These are phyloP conservation scores for Candoia aspera DNA, from an alignment of 2,113 vertebrate species.

Conservation along the genomic window DNA sequence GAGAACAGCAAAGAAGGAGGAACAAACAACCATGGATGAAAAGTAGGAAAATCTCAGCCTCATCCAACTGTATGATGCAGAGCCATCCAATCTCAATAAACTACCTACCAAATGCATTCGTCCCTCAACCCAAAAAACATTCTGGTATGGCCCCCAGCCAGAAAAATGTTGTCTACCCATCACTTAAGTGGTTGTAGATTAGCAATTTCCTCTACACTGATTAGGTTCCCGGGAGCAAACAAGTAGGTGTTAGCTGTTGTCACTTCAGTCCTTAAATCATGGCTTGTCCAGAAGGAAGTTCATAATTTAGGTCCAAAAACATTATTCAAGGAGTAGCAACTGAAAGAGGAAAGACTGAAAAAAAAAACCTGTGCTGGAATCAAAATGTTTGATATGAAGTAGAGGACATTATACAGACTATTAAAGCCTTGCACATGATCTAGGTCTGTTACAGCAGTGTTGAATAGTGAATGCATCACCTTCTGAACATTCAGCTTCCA, in stretches of 20 bases:
- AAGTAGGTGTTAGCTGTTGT: too few relatives aligned
- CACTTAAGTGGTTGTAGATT: neutral
- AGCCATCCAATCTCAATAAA: neutral
- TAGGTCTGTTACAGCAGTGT: neutral
- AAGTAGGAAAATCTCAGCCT: neutral
- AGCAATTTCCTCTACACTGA: neutral
- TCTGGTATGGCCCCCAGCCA: neutral
- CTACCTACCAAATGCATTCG: neutral
- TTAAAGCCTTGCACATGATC: neutral
- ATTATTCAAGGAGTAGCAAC: neutral
- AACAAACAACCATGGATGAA: neutral
- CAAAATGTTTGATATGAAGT: neutral
- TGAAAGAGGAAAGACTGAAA: neutral
- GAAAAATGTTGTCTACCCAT: neutral
- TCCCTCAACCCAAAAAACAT: neutral
- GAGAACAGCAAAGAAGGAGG: neutral
- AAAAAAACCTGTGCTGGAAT: neutral
- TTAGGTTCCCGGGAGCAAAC: neutral
- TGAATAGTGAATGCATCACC: neutral
- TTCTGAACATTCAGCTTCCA: neutral
- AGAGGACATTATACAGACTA: neutral
- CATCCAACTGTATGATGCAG: neutral
- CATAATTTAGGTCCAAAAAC: neutral
- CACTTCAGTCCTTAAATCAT: neutral
- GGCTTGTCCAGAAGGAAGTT: neutral